Percentiles rank a stretch among this genome's conserved stretches.
These are phyloP conservation scores for Clinocottus analis DNA, from an alignment of 2,113 vertebrate species.

Conservation along the genomic window DNA sequence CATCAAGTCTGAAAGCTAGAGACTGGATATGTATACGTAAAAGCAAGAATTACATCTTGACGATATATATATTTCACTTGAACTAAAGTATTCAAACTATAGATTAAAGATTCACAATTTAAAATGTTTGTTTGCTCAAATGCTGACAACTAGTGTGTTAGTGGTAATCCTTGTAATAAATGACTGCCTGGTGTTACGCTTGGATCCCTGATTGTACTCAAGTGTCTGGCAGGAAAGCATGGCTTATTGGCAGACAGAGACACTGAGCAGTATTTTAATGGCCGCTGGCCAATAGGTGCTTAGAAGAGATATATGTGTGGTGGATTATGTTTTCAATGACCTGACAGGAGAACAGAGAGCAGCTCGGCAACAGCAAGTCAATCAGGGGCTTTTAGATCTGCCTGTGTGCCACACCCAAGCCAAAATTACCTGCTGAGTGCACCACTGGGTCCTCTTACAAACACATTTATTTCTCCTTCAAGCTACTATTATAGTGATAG, in stretches of 20 bases:
- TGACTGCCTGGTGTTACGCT: background rate
- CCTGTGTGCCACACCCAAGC: slow-evolving; percentile 14
- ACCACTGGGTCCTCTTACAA: slow-evolving; percentile 32
- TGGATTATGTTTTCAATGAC: slow-evolving; percentile 51
- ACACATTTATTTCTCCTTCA: slow-evolving; percentile 41
- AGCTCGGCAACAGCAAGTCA: slow-evolving; percentile 40
- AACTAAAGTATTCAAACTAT: background rate
- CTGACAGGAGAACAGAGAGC: slow-evolving; percentile 52
- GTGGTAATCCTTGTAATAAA: background rate
- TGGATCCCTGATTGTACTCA: slow-evolving; percentile 5
- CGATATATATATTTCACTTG: background rate
- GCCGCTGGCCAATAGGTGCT: slow-evolving; percentile 43
- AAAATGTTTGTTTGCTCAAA: background rate
- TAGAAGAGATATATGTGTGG: slow-evolving; percentile 47
- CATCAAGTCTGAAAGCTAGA: background rate
- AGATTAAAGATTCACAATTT: background rate
- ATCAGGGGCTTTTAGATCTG: slow-evolving; percentile 51
- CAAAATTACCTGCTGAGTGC: slow-evolving; percentile 49
- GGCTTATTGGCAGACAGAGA: slow-evolving; percentile 22
- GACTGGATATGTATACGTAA: background rate
- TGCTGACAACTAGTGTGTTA: background rate
- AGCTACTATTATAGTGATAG: slow-evolving; percentile 10
- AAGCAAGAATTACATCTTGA: slow-evolving; percentile 9
- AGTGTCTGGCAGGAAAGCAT: slow-evolving; percentile 6
- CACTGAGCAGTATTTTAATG: slow-evolving; percentile 29